Evolutionary conservation across 2,113 vertebrate species (phyloP), one percentile per base, ranked within the genome.

Genomic region (Myotis brandtii): DNA sequence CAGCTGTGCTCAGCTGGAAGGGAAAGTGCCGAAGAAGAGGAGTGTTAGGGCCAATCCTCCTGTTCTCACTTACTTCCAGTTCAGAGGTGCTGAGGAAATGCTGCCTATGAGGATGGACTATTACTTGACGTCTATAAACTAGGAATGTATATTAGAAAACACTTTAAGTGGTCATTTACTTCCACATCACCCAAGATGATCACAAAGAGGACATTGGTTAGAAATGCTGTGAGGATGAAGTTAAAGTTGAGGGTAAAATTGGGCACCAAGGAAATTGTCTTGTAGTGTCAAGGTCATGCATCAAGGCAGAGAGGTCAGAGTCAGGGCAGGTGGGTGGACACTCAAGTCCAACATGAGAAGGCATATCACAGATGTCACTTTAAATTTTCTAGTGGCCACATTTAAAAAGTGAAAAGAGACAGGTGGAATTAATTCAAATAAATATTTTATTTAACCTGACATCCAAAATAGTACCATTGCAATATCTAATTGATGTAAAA

Each of bases 381-480:
- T 14, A 87, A 69, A 54, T 59, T 67, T 91, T 59, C 43, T 32
- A 56, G 67, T 8, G 76, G 77, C 67, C 17, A 72, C 37, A n/a
- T 96, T 93, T 82, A 59, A 48, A 84, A 80, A 62, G 4, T 46
- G 50, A 72, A 83, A 91, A 84, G 16, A 46, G 56, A 84, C 11
- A 43, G 3, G 9, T 67, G 25, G 84, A 90, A 91, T 86, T 86
- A 82, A 89, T 86, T 88, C 92, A 56, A 87, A 75, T 52, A 75
- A 52, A 23, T 79, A 67, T n/a, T 86, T 76, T 69, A 86, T 77
- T 86, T 86, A 69, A 75, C 17, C 67, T 14, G 56, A 69, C 34
- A 56, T 64, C 32, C n/a, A 93, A 96, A 84, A 64, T 37, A 93
- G 20, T 86, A 73, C 50, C 34, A 94, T 27, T 94, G 88, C 6